Percentiles rank a stretch among this genome's conserved stretches.
phyloP scores from a whole-genome alignment of 53 echinoderm and acorn worm genomes.

The Antedon mediterranea region DNA sequence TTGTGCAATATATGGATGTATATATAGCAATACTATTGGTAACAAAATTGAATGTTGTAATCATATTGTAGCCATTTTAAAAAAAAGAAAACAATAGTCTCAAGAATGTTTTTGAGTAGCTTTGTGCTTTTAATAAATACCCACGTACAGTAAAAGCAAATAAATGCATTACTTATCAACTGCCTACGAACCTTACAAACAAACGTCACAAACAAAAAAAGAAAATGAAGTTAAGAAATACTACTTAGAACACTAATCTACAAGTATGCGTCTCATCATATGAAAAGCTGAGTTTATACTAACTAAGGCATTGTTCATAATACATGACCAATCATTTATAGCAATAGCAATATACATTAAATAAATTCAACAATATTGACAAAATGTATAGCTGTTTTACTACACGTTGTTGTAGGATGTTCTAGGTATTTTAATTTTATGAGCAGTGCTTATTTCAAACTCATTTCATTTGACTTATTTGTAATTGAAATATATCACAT shows the following conservation, averaged over 20 bases:
- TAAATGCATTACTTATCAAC: neutral
- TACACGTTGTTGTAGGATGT: too few relatives aligned
- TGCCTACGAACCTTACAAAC: neutral
- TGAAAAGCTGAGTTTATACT: neutral
- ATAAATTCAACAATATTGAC: too few relatives aligned
- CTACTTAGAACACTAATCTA: neutral
- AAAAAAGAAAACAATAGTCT: too few relatives aligned
- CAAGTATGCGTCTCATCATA: neutral
- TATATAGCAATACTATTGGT: too few relatives aligned
- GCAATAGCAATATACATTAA: neutral
- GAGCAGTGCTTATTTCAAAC: too few relatives aligned
- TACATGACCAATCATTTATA: neutral
- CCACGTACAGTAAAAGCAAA: neutral
- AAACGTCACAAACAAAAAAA: neutral
- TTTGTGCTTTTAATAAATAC: constrained; percentile 1
- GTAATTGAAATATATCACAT: too few relatives aligned
- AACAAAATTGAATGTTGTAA: too few relatives aligned
- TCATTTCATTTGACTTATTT: too few relatives aligned
- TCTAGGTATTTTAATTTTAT: too few relatives aligned
- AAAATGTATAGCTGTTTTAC: too few relatives aligned
- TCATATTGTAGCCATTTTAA: too few relatives aligned
- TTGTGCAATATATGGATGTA: too few relatives aligned
- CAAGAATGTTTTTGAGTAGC: neutral
- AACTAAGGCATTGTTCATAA: neutral
- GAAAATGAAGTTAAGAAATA: neutral